phyloP scores from a whole-genome alignment of 2,797 vertebrate genomes.

The Coluber constrictor region DNA sequence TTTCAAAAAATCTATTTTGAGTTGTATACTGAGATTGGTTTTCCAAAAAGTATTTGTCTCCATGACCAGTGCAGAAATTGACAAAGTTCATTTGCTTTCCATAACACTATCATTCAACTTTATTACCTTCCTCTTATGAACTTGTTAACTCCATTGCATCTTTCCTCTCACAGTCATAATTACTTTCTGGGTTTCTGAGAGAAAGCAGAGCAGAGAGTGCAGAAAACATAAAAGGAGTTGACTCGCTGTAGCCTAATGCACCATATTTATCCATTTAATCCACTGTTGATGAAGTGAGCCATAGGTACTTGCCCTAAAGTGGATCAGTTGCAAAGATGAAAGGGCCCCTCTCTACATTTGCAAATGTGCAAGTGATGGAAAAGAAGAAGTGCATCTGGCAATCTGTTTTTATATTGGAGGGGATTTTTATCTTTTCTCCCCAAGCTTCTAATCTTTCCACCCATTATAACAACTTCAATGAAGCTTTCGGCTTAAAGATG shows the following conservation, averaged over 20 bases:
- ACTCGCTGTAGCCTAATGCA: background rate
- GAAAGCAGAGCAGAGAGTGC: background rate
- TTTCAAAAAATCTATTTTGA: background rate
- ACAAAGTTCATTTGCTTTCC: background rate
- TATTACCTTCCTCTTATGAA: background rate
- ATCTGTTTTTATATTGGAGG: background rate
- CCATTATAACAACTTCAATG: background rate
- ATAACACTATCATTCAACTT: background rate
- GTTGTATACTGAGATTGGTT: background rate
- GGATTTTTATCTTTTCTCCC: background rate
- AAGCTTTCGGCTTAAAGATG: background rate
- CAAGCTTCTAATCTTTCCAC: background rate
- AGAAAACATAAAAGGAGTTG: background rate
- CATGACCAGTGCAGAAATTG: background rate
- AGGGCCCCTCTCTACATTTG: background rate
- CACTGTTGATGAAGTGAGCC: background rate
- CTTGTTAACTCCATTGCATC: background rate
- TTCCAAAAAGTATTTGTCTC: background rate
- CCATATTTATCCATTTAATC: background rate
- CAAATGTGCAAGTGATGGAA: background rate
- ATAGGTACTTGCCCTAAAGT: background rate
- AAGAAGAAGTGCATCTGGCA: background rate
- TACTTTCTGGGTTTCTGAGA: background rate
- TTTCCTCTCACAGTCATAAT: background rate
- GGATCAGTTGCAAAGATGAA: background rate